These are phyloP conservation scores for Semicossyphus pulcher DNA, from an alignment of 2,113 vertebrate genomes.

Conservation along the genomic window DNA sequence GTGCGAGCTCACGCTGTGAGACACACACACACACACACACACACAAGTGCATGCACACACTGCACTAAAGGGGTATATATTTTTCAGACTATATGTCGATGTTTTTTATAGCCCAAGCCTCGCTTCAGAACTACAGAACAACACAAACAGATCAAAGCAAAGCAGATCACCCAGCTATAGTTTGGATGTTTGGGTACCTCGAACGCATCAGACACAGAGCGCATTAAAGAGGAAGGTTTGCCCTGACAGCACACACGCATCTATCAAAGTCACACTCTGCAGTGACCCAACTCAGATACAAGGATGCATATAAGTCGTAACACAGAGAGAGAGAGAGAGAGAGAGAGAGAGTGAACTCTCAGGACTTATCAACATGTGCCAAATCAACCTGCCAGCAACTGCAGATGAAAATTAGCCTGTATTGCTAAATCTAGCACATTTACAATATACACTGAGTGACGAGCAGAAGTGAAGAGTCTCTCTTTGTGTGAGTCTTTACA, in stretches of 20 bases:
- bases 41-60: conserved; percentile 6
- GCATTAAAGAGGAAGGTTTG: conserved; percentile 13
- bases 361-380: no score
- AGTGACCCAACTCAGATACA: conserved; percentile 21
- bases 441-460: no score
- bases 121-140: conserved; percentile 2
- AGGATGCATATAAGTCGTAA: no score
- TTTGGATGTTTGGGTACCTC: conserved; percentile 1
- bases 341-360: no score
- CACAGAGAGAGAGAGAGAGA: no score
- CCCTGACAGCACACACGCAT: conserved; percentile 15
- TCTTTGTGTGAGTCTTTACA: no score
- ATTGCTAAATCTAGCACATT: no score
- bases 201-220: conserved; percentile 9
- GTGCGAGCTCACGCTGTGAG: neutral
- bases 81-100: conserved; percentile 4
- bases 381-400: no score
- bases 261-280: conserved; percentile 19
- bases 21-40: conserved; percentile 15
- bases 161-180: conserved; percentile 1
- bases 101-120: conserved; percentile 20
- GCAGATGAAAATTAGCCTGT: no score
- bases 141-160: conserved; percentile 37
- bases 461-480: no score
- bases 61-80: conserved; percentile 9